Evolutionary conservation across 2,113 vertebrate species (phyloP).

Genomic region (Ibidorhyncha struthersii): DNA sequence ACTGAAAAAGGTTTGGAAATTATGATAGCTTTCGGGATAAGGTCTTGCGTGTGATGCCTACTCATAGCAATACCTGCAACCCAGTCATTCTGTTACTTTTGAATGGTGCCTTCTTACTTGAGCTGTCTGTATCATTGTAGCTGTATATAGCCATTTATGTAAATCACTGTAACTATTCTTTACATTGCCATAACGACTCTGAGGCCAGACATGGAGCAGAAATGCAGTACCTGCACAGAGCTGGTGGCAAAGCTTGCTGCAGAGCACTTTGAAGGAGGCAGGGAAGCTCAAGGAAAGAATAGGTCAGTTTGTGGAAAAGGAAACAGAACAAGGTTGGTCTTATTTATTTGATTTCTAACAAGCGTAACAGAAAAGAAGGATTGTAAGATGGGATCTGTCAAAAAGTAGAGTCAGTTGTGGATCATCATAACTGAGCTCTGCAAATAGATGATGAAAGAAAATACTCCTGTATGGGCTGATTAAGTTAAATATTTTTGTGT

Average conservation of each 20-base stretch:
- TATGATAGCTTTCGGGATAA: background rate
- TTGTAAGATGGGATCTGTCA: background rate
- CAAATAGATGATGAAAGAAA: background rate
- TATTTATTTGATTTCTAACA: background rate
- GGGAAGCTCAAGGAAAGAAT: background rate
- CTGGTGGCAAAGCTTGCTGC: background rate
- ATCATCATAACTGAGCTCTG: background rate
- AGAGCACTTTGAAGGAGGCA: background rate
- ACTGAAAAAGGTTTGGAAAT: background rate
- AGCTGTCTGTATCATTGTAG: background rate
- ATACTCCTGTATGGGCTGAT: background rate
- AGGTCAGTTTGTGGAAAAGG: background rate
- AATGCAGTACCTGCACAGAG: background rate
- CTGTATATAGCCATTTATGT: background rate
- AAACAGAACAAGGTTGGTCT: background rate
- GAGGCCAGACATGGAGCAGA: background rate
- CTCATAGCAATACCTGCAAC: background rate
- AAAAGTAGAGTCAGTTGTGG: background rate
- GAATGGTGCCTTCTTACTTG: accelerated
- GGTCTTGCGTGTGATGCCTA: background rate
- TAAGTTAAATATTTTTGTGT: background rate
- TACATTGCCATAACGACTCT: background rate
- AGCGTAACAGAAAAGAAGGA: background rate
- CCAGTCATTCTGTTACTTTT: background rate
- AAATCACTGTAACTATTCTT: background rate